Percentiles rank a stretch among this genome's conserved stretches.
Evolutionary conservation across 1,140 invertebrate species (phyloP).

Genomic region (Idris sp.): DNA sequence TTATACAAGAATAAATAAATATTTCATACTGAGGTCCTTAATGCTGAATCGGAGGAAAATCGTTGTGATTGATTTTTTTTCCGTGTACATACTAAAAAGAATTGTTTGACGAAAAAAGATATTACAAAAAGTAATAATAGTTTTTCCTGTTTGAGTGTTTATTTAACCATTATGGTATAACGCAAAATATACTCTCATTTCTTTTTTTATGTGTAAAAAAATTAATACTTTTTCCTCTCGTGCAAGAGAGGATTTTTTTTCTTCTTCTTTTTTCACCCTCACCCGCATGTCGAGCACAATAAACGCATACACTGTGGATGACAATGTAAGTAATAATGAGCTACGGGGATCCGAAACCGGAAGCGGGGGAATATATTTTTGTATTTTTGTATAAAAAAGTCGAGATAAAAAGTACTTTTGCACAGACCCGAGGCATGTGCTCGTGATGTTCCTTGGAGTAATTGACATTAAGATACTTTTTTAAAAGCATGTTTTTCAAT

Average conservation of each 20-base stretch:
- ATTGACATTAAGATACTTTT: conserved; percentile 83
- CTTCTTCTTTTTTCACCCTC: too few relatives aligned
- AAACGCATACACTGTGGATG: conserved; percentile 3
- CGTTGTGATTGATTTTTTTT: too few relatives aligned
- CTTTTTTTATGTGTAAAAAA: not conserved
- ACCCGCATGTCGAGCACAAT: conserved; percentile 1
- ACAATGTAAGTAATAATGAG: conserved; percentile 8
- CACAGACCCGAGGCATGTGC: conserved; percentile 18
- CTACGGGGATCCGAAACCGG: conserved; percentile 15
- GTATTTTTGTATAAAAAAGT: conserved; percentile 37
- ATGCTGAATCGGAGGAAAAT: too few relatives aligned
- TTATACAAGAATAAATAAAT: too few relatives aligned
- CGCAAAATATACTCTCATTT: not conserved
- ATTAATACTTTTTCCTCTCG: conserved; percentile 3
- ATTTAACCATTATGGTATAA: too few relatives aligned
- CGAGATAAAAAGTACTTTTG: conserved; percentile 45
- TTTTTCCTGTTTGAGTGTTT: too few relatives aligned
- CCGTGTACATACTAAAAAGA: too few relatives aligned
- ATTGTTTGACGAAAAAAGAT: too few relatives aligned
- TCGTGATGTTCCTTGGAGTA: conserved; percentile 82
- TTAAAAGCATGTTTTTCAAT: not conserved
- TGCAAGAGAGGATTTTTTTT: not conserved
- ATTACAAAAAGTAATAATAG: too few relatives aligned
- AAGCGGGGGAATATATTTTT: conserved; percentile 25
- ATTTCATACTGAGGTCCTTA: too few relatives aligned